Evolutionary conservation across 2,888 invertebrate species (phyloP).

Genomic region (Steinernema carpocapsae): DNA sequence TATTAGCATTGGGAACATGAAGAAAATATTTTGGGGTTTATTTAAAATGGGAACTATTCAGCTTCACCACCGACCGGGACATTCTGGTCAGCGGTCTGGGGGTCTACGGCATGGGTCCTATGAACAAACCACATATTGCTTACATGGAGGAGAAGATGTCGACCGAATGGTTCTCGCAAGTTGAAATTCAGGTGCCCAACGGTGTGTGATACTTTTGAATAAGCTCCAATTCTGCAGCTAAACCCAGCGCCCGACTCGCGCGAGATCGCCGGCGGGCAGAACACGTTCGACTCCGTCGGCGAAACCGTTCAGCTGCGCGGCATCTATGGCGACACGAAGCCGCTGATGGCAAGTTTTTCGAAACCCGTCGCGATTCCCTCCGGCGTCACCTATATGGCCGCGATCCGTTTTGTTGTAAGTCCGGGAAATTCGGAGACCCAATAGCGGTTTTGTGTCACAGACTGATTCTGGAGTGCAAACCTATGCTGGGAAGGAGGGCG

Average conservation of each 20-base stretch:
- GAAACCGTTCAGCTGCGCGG: constrained; percentile 50
- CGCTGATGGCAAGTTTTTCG: constrained; percentile 46
- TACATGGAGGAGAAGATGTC: constrained; percentile 42
- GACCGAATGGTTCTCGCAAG: constrained; percentile 45
- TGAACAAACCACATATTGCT: constrained; percentile 39
- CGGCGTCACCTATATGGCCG: constrained; percentile 45
- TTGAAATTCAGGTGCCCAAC: constrained; percentile 44
- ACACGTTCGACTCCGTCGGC: constrained; percentile 1
- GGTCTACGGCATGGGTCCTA: constrained; percentile 48
- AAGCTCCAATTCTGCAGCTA: constrained; percentile 37
- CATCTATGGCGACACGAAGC: constrained; percentile 47
- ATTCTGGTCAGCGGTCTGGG: constrained; percentile 48
- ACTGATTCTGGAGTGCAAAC: constrained; percentile 52
- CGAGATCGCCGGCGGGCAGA: not conserved
- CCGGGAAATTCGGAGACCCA: not conserved
- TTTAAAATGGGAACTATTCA: constrained; percentile 31
- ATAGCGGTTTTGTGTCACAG: constrained; percentile 34
- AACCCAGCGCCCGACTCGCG: constrained; percentile 44
- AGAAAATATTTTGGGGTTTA: not conserved
- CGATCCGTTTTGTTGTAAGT: constrained; percentile 48
- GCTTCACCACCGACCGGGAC: constrained; percentile 52
- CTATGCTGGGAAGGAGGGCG: constrained; percentile 51
- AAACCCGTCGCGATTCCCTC: constrained; percentile 48
- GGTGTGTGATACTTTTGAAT: constrained; percentile 1
- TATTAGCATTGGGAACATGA: not conserved